Evolutionary conservation across 2,888 invertebrate species (phyloP).

Genomic region (Chalcis sispes): DNA sequence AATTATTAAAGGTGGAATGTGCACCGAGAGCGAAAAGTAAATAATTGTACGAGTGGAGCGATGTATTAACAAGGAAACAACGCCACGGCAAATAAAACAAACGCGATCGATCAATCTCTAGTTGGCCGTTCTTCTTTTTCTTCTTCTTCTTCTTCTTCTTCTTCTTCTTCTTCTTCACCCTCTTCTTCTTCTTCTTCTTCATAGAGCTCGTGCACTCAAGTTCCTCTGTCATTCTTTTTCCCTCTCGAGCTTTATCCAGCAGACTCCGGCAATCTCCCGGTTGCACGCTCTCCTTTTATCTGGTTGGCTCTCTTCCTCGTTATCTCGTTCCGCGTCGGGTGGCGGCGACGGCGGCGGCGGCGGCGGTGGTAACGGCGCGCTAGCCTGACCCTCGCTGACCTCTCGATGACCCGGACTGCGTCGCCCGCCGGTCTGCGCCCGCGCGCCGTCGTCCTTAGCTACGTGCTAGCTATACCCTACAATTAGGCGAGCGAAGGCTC

Average conservation of each 20-base stretch:
- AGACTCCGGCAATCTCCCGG: too few relatives aligned
- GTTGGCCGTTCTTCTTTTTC: neutral
- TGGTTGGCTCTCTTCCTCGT: conserved; percentile 23
- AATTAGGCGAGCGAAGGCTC: conserved; percentile 50
- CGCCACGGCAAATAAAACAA: conserved; percentile 36
- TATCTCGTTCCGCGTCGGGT: conserved; percentile 46
- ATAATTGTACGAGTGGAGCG: too few relatives aligned
- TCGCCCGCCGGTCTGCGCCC: conserved; percentile 27
- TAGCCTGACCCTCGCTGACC: conserved; percentile 53
- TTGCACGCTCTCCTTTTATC: conserved; percentile 25
- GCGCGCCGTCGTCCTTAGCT: conserved; percentile 41
- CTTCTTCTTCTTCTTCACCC: neutral
- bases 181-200: neutral
- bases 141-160: neutral
- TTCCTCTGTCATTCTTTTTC: conserved; percentile 14
- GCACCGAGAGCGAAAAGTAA: too few relatives aligned
- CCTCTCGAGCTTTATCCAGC: too few relatives aligned
- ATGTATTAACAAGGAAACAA: too few relatives aligned
- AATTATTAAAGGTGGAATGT: too few relatives aligned
- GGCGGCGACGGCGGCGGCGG: conserved; percentile 13
- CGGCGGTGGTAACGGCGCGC: neutral
- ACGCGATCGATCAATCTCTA: conserved; percentile 31
- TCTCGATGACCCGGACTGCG: conserved; percentile 53
- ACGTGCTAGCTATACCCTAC: conserved; percentile 55
- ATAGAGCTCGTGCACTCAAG: neutral